Evolutionary conservation across 2,797 vertebrate genomes (phyloP), one percentile per base, ranked within the genome.

Genomic region (Clangula hyemalis): DNA sequence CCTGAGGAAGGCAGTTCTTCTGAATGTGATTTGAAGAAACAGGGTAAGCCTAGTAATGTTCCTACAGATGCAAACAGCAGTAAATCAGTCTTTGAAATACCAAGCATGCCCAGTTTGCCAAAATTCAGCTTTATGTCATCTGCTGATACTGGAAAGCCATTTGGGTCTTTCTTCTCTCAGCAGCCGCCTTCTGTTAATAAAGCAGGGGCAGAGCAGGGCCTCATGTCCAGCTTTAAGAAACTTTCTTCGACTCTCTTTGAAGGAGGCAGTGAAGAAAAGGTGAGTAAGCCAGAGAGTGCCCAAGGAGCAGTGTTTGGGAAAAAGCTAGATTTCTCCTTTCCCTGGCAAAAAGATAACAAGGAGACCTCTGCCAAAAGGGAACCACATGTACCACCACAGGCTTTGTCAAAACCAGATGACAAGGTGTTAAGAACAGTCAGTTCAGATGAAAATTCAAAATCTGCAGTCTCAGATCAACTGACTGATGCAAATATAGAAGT

Each of bases 241-340:
- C 95, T 99, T 60, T 99, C 99, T 93, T 97, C 97, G 10, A 94
- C 97, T 66, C 91, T 99, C 2, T 99, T 99, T 98, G 98, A 99
- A 89, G 98, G 96, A 81, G 80, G 89, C 76, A 83, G 80, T 72
- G 97, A 99, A 30, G 98, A 98, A 79, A 98, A 98, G 68, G 64
- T 83, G 27, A 87, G 41, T 82, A 61, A 94, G 53, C 97, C 97
- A 49, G 98, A 98, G 89, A 97, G 96, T 69, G 54, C 94, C 54
- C 95, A 96, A 64, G 97, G 98, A 82, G 97, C 98, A 79, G 97
- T 98, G n/a, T 98, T 99, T 98, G 98, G 98, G 74, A 97, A 97
- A 95, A 99, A 98, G 92, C 82, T 98, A 79, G 97, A 98, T 94
- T 96, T 97, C 94, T 98, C 98, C 58, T 98, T 99, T 93, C 97